Conservation (phyloP, 2,888 invertebrate genomes). For the Liposcelis brunnea region DNA sequence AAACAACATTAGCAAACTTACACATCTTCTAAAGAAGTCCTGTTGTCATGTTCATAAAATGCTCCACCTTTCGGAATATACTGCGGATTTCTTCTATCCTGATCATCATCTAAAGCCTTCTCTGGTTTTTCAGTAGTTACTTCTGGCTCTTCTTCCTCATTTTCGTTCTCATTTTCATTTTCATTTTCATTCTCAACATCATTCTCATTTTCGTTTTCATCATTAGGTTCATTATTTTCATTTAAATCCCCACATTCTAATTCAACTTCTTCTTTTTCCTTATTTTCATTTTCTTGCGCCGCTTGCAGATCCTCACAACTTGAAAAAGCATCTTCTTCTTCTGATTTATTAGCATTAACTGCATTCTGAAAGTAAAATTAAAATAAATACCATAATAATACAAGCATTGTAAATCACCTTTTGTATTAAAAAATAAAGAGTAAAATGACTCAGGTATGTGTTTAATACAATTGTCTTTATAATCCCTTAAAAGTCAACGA, state of each 20-base stretch:
- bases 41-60: slow-evolving; percentile 92
- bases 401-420: no score
- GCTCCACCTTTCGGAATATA: slow-evolving; percentile 92
- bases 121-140: slow-evolving; percentile 34
- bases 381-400: no score
- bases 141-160: slow-evolving; percentile 8
- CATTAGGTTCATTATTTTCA: slow-evolving; percentile 6
- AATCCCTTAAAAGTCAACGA: no score
- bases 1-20: no score
- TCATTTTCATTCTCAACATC: background rate
- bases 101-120: slow-evolving; percentile 75
- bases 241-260: slow-evolving; percentile 4
- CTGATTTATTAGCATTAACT: background rate
- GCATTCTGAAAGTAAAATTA: slow-evolving; percentile 4
- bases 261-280: slow-evolving; percentile 6
- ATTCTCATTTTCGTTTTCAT: background rate
- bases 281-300: slow-evolving; percentile 6
- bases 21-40: slow-evolving; percentile 52
- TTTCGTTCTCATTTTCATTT: slow-evolving; percentile 9
- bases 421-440: no score
- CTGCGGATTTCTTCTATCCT: slow-evolving; percentile 90
- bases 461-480: no score
- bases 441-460: no score
- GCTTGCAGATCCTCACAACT: background rate
- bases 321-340: background rate